Base-by-base conservation (phyloP, 2,113 vertebrate genomes). In the Hypocryptadius cinnamomeus region DNA sequence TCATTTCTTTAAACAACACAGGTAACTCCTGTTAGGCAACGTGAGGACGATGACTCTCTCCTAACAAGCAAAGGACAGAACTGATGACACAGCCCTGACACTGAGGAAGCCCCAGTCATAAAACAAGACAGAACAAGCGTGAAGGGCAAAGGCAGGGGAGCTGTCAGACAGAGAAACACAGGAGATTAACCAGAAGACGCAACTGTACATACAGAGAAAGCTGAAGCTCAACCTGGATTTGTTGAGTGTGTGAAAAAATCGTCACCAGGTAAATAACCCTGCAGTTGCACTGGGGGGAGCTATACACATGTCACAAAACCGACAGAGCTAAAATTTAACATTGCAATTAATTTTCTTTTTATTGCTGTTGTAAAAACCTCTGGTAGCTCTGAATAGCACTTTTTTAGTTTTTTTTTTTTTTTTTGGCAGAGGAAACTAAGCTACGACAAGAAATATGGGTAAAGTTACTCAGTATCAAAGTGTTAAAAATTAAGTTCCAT, bases 201-300 rank as follows among this genome's bases (percentile, higher is more conserved):
- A 19, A 8, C 3, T 40, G 28, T 18, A 54, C 0, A 0, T 2
- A 44, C 7, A 24, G 17, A 27, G 40, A 65, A 31, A 71, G 45
- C 71, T 69, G n/a, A 44, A 44, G 48, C 57, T 51, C 57, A 33
- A 22, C 40, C 53, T 21, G 44, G 48, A 40, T 60, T 77, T 63
- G 48, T 2, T 35, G 23, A 80, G 21, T 14, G 8, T 0, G 10
- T 39, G 45, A 50, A 87, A 87, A 56, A 79, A 77, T 9, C 40
- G 40, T 9, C 9, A 10, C 10, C 5, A 64, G 23, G 31, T 48
- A 40, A 82, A 82, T 35, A 79, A 72, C 20, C 6, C 31, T 16
- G 40, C 13, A 53, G 11, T 23, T 48, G 57, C 90, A 66, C 87
- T 42, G 45, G 85, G 33, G 87, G 89, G 81, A 82, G 85, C 89